phyloP scores from a whole-genome alignment of 2,113 vertebrate genomes.

The Cryptotis parvus region DNA sequence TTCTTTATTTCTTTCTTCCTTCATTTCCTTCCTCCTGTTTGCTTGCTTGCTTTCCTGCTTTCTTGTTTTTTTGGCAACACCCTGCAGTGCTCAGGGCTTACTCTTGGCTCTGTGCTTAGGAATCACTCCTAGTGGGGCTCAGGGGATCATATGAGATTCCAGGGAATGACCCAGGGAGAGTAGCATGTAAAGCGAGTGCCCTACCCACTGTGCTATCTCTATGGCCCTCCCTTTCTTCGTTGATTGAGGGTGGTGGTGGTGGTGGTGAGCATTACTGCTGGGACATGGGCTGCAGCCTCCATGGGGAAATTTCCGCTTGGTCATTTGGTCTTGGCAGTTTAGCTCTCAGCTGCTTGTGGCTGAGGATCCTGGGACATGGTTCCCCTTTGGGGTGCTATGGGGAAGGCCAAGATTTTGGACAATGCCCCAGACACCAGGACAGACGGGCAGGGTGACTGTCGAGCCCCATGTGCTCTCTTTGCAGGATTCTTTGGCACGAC shows the following conservation, averaged over 20 bases:
- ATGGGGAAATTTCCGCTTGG: neutral
- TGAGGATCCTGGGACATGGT: neutral
- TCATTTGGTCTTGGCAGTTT: conserved; percentile 24
- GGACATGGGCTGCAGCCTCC: neutral
- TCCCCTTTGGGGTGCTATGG: conserved; percentile 9
- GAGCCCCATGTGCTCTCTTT: neutral
- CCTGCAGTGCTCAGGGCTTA: no score
- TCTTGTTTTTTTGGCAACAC: no score
- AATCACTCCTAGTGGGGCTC: no score
- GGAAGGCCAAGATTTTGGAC: conserved; percentile 21
- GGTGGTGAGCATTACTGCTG: neutral
- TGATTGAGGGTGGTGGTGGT: neutral
- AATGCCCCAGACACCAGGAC: neutral
- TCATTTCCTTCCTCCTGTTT: no score
- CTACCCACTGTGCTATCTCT: no score
- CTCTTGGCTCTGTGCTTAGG: no score
- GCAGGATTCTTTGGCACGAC: conserved; percentile 76
- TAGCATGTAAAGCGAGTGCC: no score
- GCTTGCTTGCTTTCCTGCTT: no score
- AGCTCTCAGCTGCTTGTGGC: neutral
- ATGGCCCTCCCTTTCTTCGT: neutral
- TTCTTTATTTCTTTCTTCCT: no score
- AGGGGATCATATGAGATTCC: no score
- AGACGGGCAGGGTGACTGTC: neutral
- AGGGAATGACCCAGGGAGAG: no score